Base-by-base conservation (phyloP, 2,888 invertebrate genomes). In the Rutpela maculata region DNA sequence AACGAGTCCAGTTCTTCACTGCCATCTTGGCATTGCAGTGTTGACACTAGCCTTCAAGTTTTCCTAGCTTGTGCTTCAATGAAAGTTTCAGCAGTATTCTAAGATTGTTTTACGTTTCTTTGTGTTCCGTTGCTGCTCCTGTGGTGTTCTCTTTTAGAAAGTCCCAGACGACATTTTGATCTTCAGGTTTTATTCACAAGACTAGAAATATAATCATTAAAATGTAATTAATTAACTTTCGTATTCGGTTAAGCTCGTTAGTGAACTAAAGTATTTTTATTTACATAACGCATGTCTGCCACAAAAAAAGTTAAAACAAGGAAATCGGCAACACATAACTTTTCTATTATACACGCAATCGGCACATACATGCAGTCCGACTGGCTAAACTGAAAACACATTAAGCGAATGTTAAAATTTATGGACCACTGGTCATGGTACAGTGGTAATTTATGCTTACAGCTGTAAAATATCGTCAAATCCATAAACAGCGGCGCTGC, bases 341-440 rank as follows among this genome's bases (percentile, higher is more conserved):
- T 84, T 82, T 82, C 81, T 77, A 82, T 69, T 69, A 35, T 81
- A 76, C 75, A 77, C 80, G 80, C 76, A 43, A 69, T 73, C 76
- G 78, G 67, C 76, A 70, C 75, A 77, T 75, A 78, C n/a, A 56
- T 55, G 59, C 81, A 82, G 77, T 78, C 72, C 75, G 78, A 77
- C 77, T 80, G 79, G 80, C 80, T 82, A 84, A 83, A 84, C 84
- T 81, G 85, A 85, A 85, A 85, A 85, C 84, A 82, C 84, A 85
- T 85, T 85, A 84, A 84, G 80, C 80, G 83, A 83, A 84, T 84
- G 80, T 81, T 81, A 75, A 78, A 81, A 83, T 83, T 83, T 83
- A 83, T 82, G 78, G 81, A 55, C 72, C 78, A 74, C 66, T 68
- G 75, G 70, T 70, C 74, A 65, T 74, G 63, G 77, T 74, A 76